Base-by-base conservation (phyloP, 2,113 vertebrate genomes). In the Pygoscelis adeliae region DNA sequence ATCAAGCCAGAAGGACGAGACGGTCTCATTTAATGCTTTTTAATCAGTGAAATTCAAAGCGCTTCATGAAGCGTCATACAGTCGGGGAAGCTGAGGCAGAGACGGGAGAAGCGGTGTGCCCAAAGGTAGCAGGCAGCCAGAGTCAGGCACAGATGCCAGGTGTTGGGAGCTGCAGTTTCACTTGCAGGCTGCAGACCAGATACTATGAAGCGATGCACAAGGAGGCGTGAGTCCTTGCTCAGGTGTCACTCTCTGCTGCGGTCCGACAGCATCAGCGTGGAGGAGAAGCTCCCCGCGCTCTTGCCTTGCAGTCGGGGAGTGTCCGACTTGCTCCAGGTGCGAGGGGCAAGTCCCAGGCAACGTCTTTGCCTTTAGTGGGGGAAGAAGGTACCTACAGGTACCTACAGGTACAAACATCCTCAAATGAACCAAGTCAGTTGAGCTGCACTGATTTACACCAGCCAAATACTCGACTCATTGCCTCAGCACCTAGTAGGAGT, bases 261-360 rank as follows among this genome's bases (percentile, higher is more conserved):
- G 21, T 47, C 71, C 63, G 63, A 18, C 71, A 44, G 22, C 42
- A 26, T 17, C 23, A 7, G 50, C 2, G 0, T 4, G 34, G n/a
- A 55, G 34, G n/a, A 55, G n/a, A 36, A 36, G 66, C 73, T 55
- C 40, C 85, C 56, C 9, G 0, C 2, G 0, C 36, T 56, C 76
- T 16, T 65, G 38, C 40, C 74, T 30, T 6, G 32, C 0, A 4
- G 3, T 6, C 21, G 40, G 26, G 47, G 53, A 84, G 38, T 1
- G 2, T 10, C 66, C 1, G 0, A 3, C 16, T 13, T 8, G 0
- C 49, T 21, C 11, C 42, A 4, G 22, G 9, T 15, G 22, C 0
- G 1, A 83, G 27, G 66, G 19, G 8, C 72, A 50, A 65, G 27
- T 13, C 38, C 71, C 50, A 55, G 42, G 34, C 1, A 2, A 29